Evolutionary conservation across 2,888 invertebrate species (phyloP).

Genomic region (Mythimna albipuncta): DNA sequence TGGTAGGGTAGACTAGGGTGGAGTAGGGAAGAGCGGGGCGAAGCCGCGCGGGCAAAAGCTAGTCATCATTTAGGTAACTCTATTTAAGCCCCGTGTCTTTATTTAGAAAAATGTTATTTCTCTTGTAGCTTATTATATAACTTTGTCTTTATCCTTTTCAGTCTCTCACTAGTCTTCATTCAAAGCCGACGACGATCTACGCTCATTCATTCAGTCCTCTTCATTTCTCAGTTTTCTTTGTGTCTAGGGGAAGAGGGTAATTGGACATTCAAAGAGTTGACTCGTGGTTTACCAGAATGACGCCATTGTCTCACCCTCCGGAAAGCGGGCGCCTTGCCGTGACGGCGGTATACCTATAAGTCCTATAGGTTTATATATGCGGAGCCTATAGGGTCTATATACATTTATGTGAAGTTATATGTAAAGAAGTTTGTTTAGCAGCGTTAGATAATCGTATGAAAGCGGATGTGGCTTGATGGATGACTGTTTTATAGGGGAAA

Average conservation of each 20-base stretch:
- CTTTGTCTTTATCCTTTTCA: not conserved
- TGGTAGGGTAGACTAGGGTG: too few species aligned
- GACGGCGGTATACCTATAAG: slow-evolving; percentile 23
- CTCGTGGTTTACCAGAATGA: slow-evolving; percentile 35
- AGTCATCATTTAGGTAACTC: too few species aligned
- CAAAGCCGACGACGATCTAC: not conserved
- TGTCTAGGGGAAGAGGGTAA: slow-evolving; percentile 8
- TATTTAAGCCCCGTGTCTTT: too few species aligned
- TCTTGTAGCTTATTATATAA: not conserved
- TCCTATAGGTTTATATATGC: not conserved
- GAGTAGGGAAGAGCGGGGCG: too few species aligned
- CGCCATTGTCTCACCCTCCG: slow-evolving; percentile 37
- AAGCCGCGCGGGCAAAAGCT: too few species aligned
- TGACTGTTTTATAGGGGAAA: slow-evolving; percentile 30
- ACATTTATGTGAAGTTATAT: slow-evolving; percentile 2
- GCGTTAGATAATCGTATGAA: slow-evolving; percentile 47
- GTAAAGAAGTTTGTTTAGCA: slow-evolving; percentile 11
- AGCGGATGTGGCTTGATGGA: slow-evolving; percentile 39
- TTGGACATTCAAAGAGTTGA: slow-evolving; percentile 28
- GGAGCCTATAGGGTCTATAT: not conserved
- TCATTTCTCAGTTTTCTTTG: slow-evolving; percentile 1
- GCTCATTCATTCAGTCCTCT: not conserved
- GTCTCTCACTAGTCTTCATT: not conserved
- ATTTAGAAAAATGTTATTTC: too few species aligned
- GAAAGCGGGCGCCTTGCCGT: slow-evolving; percentile 35